Conservation (phyloP, 1,140 invertebrate genomes). For the Pachyrhynchus sulphureomaculatus region DNA sequence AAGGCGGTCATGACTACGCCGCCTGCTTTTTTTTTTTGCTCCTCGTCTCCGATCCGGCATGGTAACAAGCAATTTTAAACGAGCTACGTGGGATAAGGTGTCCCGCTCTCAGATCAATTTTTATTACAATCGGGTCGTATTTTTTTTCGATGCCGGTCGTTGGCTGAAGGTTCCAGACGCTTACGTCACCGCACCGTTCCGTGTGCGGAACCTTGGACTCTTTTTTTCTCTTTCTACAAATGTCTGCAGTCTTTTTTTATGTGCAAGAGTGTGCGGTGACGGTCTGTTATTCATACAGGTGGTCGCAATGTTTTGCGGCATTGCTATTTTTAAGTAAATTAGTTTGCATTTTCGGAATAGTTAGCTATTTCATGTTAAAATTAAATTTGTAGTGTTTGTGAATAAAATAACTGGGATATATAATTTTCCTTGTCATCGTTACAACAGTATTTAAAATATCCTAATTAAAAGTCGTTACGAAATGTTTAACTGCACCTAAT, state of each 20-base stretch:
- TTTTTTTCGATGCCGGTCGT: constrained; percentile 16
- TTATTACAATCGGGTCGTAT: constrained; percentile 7
- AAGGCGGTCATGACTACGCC: constrained; percentile 29
- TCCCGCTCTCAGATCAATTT: constrained; percentile 21
- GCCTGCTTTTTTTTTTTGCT: constrained; percentile 27
- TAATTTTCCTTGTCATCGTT: too few species aligned
- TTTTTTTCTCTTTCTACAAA: constrained; percentile 1
- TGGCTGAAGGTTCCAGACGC: constrained; percentile 28
- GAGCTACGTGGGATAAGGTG: constrained; percentile 24
- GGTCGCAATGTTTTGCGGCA: neutral
- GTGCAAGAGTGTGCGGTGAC: neutral
- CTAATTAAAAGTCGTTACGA: too few species aligned
- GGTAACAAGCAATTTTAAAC: constrained; percentile 20
- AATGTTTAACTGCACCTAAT: too few species aligned
- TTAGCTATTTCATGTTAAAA: too few species aligned
- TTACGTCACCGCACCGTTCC: constrained; percentile 10
- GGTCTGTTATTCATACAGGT: neutral
- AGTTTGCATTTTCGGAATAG: too few species aligned
- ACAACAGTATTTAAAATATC: too few species aligned
- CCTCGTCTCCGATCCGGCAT: constrained; percentile 15
- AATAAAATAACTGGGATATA: too few species aligned
- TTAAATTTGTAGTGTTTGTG: too few species aligned
- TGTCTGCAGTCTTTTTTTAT: constrained; percentile 2
- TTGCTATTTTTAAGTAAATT: too few species aligned
- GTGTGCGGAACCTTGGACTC: constrained; percentile 17